Evolutionary conservation across 37 sponge, comb jelly and placozoan genomes (phyloP), one percentile per base, ranked within the genome.

Genomic region (Corticium candelabrum): DNA sequence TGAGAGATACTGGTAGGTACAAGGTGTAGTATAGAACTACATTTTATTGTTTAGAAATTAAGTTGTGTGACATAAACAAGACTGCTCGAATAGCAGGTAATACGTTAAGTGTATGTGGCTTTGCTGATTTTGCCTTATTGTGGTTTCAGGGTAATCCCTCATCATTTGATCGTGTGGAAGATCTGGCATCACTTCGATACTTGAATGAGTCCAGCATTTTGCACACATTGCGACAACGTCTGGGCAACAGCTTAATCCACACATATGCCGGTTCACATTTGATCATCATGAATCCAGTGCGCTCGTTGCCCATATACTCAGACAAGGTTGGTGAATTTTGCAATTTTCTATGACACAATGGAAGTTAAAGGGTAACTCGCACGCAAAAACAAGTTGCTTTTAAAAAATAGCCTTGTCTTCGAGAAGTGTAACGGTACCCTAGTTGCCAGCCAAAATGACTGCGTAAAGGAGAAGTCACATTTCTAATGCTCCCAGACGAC

Each of bases 181-280:
- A 99, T 76, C 77, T 99, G 3, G 87, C 94, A 21, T 83, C 95
- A 21, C 85, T 99, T 40, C 39, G 85, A 5, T 86, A 94, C 76
- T 88, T 94, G 69, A 99, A 99, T 62, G 96, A 94, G 84, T 84
- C 91, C 74, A 90, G 93, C 82, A 85, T 87, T 0, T 79, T 99
- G n/a, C 96, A 99, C 74, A 91, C 90, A 7, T 86, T 99, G 62
- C 76, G 99, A 2, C 96, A 94, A 82, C 82, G 99, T 38, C 94
- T 89, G 39, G 89, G 84, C 39, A 88, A 81, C 78, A 88, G 89
- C 72, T 86, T 99, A 69, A 88, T 99, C 38, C 99, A 99, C 85
- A 99, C 99, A 40, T 90, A 90, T 36, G 93, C 96, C 30, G 99
- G 96, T 0, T 78, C 90, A 7, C 93, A 95, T 78, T 89, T 94